Conservation (phyloP, 2,113 vertebrate species). For the Callipepla squamata region DNA sequence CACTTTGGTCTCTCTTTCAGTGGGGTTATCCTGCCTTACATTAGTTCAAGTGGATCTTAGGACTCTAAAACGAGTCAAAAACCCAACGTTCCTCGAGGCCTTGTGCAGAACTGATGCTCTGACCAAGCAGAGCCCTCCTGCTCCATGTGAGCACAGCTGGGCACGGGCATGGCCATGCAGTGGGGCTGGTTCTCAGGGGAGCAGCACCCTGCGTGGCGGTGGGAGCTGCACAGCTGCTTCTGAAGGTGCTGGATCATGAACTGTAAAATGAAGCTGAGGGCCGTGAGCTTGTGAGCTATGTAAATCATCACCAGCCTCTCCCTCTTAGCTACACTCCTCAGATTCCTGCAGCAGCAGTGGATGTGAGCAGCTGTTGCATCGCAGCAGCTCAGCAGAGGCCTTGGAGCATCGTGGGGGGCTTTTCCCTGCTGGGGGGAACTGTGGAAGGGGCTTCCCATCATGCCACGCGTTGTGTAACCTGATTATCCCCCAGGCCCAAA, state of each 20-base stretch:
- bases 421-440: not conserved
- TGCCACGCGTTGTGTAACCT: accelerated
- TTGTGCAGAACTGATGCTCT: not conserved
- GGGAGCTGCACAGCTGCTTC: not conserved
- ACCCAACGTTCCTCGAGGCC: no score
- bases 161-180: accelerated
- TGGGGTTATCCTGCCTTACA: not conserved
- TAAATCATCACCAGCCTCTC: not conserved
- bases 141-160: no score
- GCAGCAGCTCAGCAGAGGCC: not conserved
- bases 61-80: not conserved
- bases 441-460: not conserved
- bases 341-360: not conserved
- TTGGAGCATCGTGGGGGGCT: not conserved
- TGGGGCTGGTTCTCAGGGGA: not conserved
- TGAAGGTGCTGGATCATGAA: not conserved
- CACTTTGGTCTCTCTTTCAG: not conserved
- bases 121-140: not conserved
- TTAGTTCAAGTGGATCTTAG: not conserved
- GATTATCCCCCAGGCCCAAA: not conserved
- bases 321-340: not conserved
- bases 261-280: not conserved
- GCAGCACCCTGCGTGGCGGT: no score
- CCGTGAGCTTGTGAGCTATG: not conserved
- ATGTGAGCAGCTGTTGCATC: not conserved